Conservation (phyloP, 2,797 vertebrate species). For the Darevskia nairensis region DNA sequence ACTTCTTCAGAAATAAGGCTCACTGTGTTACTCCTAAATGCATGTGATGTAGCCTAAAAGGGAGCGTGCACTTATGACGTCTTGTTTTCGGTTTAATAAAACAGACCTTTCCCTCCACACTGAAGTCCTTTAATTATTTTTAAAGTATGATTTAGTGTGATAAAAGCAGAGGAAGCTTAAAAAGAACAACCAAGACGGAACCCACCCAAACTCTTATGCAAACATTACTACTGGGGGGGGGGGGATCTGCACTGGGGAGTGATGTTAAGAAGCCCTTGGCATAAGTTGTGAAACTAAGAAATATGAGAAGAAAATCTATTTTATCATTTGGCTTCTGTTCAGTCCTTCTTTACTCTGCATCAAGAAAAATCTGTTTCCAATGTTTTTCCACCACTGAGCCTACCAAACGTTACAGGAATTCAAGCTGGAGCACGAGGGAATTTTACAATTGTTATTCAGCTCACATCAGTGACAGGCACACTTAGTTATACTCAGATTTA, state of each 20-base stretch:
- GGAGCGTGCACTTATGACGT: background rate
- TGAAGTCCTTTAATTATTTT: slow-evolving; percentile 56
- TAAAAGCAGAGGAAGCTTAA: slow-evolving; percentile 65
- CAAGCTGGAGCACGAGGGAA: slow-evolving; percentile 49
- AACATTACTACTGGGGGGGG: slow-evolving; percentile 51
- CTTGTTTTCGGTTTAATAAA: background rate
- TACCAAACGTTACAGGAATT: slow-evolving; percentile 52
- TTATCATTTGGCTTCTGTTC: slow-evolving; percentile 59
- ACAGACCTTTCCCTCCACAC: slow-evolving; percentile 7
- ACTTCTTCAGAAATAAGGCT: background rate
- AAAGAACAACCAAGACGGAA: slow-evolving; percentile 55
- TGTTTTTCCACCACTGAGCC: slow-evolving; percentile 63
- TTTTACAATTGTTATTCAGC: slow-evolving; percentile 67
- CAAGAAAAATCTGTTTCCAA: slow-evolving; percentile 73
- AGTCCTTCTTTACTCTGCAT: slow-evolving; percentile 47
- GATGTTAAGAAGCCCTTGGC: slow-evolving; percentile 47
- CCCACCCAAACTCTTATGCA: slow-evolving; percentile 63
- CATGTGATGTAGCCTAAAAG: background rate
- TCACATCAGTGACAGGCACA: slow-evolving; percentile 61
- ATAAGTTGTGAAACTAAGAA: slow-evolving; percentile 48
- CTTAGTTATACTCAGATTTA: slow-evolving; percentile 66
- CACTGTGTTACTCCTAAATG: background rate
- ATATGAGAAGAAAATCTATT: background rate
- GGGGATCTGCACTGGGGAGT: slow-evolving; percentile 19
- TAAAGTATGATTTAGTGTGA: slow-evolving; percentile 59